Conservation (phyloP, 1,140 invertebrate species). For the Gryllus bimaculatus region DNA sequence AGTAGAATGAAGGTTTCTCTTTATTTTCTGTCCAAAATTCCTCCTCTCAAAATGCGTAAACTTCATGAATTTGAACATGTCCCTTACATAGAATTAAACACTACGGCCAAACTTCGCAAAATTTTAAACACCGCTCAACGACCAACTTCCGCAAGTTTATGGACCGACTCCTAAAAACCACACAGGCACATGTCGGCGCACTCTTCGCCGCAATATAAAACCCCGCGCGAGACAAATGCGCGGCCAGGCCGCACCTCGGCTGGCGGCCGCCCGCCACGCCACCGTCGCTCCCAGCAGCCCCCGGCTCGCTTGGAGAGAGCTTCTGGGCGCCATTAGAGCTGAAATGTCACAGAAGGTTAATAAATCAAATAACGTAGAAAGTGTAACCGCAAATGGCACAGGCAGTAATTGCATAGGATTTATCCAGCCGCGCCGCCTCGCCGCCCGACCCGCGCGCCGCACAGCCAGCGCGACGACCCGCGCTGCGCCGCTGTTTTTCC, state of each 20-base stretch:
- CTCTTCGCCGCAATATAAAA: too few species aligned
- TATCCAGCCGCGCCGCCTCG: not conserved
- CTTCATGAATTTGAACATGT: too few species aligned
- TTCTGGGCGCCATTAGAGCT: not conserved
- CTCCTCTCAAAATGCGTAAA: too few species aligned
- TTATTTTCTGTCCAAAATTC: too few species aligned
- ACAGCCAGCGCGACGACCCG: not conserved
- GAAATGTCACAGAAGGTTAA: not conserved
- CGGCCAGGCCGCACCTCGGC: not conserved
- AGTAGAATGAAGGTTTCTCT: too few species aligned
- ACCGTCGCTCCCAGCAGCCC: not conserved
- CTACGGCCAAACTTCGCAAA: too few species aligned
- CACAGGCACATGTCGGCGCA: too few species aligned
- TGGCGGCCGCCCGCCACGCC: too few species aligned
- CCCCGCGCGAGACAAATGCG: not conserved
- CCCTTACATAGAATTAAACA: too few species aligned
- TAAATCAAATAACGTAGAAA: slow-evolving; percentile 1
- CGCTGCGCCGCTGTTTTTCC: not conserved
- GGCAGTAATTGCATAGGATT: not conserved
- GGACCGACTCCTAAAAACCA: too few species aligned
- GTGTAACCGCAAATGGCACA: not conserved
- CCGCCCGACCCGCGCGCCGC: not conserved
- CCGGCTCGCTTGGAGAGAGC: not conserved
- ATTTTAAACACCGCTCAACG: too few species aligned
- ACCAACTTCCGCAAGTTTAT: too few species aligned